Percentiles rank a stretch among this genome's conserved stretches.
phyloP scores from a whole-genome alignment of 2,888 invertebrate species.

The Xestobium rufovillosum region DNA sequence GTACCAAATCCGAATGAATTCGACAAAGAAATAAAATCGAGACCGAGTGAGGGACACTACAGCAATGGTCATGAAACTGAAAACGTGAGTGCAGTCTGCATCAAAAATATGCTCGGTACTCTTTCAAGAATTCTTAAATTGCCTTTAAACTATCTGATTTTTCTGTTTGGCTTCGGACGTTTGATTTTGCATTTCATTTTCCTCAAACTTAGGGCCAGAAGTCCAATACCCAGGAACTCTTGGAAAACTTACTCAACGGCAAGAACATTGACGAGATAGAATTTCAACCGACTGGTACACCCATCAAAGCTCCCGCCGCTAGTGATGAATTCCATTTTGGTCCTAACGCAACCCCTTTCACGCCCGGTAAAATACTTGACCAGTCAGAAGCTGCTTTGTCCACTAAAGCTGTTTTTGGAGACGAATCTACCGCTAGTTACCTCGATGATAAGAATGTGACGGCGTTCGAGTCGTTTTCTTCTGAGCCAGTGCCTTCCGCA shows the following conservation, averaged over 20 bases:
- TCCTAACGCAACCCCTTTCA: conserved; percentile 50
- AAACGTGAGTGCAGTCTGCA: conserved; percentile 42
- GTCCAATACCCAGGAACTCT: conserved; percentile 35
- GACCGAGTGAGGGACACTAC: conserved; percentile 55
- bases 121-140: too few relatives aligned
- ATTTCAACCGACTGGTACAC: conserved; percentile 34
- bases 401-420: conserved; percentile 47
- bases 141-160: too few relatives aligned
- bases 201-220: conserved; percentile 28
- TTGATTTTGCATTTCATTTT: too few relatives aligned
- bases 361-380: conserved; percentile 38
- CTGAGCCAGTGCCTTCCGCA: conserved; percentile 35
- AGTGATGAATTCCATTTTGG: conserved; percentile 51
- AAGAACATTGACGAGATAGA: conserved; percentile 42
- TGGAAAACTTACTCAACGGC: conserved; percentile 41
- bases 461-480: conserved; percentile 15
- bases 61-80: conserved; percentile 48
- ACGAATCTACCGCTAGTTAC: conserved; percentile 41
- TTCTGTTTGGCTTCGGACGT: too few relatives aligned
- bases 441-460: conserved; percentile 24
- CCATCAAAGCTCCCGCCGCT: conserved; percentile 15
- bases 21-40: conserved; percentile 53
- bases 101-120: too few relatives aligned
- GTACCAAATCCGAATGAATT: conserved; percentile 57
- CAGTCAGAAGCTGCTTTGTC: conserved; percentile 45